Conservation (phyloP, 2,113 vertebrate genomes). For the Heloderma charlesbogerti region DNA sequence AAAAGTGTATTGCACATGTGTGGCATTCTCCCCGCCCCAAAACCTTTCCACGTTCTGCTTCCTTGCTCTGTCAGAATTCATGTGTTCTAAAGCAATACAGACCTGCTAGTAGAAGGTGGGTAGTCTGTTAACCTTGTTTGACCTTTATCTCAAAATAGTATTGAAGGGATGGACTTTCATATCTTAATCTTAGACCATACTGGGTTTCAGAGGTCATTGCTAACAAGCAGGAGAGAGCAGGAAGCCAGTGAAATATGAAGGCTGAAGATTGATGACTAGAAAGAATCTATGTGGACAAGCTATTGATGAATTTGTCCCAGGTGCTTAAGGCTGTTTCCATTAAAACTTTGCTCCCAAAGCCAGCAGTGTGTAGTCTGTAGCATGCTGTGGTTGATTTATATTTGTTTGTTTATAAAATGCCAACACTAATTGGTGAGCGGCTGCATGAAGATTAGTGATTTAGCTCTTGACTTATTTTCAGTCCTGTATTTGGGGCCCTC, state of each 20-base stretch:
- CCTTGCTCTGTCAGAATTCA: not conserved
- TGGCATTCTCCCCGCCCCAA: not conserved
- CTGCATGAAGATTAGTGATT: not conserved
- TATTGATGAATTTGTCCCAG: not conserved
- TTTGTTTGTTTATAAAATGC: not conserved
- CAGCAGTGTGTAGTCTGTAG: not conserved
- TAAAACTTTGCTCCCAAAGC: constrained; percentile 11
- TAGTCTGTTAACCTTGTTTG: not conserved
- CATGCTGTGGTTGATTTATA: constrained; percentile 9
- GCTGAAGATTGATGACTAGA: not conserved
- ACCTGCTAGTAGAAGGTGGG: not conserved
- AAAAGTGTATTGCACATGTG: constrained; percentile 19
- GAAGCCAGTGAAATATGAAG: constrained; percentile 9
- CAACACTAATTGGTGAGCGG: constrained; percentile 7
- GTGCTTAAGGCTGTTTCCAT: not conserved
- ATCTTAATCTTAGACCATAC: not conserved
- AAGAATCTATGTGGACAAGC: not conserved
- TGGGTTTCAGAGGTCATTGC: constrained; percentile 1
- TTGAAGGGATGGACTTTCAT: not conserved
- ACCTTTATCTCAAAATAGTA: not conserved
- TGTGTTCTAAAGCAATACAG: not conserved
- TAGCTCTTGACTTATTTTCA: not conserved
- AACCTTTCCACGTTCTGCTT: not conserved
- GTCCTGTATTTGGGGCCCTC: not conserved
- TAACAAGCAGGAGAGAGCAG: constrained; percentile 18